Conservation (phyloP, 2,113 vertebrate species). For the Tor tambroides region DNA sequence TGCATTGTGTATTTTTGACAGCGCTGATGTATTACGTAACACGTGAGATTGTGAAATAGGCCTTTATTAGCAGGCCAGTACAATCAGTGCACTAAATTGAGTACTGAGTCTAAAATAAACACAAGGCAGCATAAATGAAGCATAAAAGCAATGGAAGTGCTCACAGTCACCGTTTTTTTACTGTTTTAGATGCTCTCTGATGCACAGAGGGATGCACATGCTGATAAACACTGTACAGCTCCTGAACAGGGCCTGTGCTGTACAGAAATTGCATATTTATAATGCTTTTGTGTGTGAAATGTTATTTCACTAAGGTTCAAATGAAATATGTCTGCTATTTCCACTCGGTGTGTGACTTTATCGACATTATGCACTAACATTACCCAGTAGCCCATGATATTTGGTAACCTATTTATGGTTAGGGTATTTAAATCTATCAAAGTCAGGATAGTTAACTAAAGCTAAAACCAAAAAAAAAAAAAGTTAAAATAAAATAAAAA, state of each 20-base stretch:
- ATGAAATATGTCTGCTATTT: neutral
- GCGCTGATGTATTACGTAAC: neutral
- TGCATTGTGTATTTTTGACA: neutral
- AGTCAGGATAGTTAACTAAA: neutral
- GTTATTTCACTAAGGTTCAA: neutral
- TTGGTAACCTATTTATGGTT: neutral
- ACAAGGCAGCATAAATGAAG: neutral
- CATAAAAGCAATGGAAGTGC: neutral
- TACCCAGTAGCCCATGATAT: neutral
- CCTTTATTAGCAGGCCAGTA: neutral
- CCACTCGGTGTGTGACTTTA: neutral
- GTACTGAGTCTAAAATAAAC: neutral
- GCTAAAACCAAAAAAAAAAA: neutral
- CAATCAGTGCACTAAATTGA: neutral
- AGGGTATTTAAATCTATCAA: neutral
- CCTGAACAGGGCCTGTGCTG: neutral
- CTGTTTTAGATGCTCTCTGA: neutral
- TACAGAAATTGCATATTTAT: neutral
- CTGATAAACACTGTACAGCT: neutral
- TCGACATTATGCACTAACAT: neutral
- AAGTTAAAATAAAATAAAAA: neutral
- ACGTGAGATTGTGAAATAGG: neutral
- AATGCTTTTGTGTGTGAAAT: neutral
- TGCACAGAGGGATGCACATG: neutral
- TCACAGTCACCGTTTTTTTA: neutral